phyloP scores from a whole-genome alignment of 2,888 invertebrate species.

The Nebria brevicollis region DNA sequence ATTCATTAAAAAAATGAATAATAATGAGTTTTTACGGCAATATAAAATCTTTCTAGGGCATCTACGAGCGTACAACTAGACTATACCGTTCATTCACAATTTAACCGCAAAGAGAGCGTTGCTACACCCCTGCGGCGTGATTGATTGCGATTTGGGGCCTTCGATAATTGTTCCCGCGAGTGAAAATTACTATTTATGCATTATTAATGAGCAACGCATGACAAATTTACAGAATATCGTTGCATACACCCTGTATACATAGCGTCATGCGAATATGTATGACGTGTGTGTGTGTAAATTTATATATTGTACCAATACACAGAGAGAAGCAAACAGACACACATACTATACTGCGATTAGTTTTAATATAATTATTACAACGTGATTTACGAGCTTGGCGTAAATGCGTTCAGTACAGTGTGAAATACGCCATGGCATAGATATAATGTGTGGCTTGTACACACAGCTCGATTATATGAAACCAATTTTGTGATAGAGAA shows the following conservation, averaged over 20 bases:
- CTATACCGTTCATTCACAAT: not conserved
- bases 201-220: conserved; percentile 43
- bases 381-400: conserved; percentile 34
- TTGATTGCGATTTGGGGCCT: conserved; percentile 38
- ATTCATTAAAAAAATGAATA: not conserved
- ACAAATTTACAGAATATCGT: conserved; percentile 32
- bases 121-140: conserved; percentile 11
- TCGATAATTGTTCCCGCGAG: conserved; percentile 45
- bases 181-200: conserved; percentile 47
- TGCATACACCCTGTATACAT: conserved; percentile 1
- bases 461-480: not conserved
- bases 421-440: conserved; percentile 20
- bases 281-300: conserved; percentile 5
- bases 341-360: conserved; percentile 29
- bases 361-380: conserved; percentile 45
- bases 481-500: not conserved
- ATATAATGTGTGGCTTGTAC: not conserved
- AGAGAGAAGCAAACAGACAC: not conserved
- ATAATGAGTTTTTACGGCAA: not conserved
- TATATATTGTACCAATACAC: conserved; percentile 13
- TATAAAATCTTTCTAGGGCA: not conserved
- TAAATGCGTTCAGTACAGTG: conserved; percentile 33
- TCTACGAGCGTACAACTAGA: not conserved
- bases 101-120: not conserved
- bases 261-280: not conserved